These are phyloP conservation scores for Drosophila busckii DNA, from an alignment of 1,140 invertebrate species.

Conservation along the genomic window DNA sequence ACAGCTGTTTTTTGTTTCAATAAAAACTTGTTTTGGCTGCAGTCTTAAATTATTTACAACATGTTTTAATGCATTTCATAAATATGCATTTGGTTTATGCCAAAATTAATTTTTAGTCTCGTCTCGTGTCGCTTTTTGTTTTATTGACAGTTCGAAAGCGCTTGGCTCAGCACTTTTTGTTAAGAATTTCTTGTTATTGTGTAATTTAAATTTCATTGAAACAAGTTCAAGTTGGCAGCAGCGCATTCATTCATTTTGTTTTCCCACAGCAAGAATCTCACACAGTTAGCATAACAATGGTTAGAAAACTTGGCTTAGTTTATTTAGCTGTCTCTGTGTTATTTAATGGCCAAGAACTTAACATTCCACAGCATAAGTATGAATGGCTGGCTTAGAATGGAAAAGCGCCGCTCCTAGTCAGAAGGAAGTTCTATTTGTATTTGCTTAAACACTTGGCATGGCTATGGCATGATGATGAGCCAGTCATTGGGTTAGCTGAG, in stretches of 20 bases:
- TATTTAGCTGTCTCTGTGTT: too few relatives aligned
- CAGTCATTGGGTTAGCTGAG: conserved; percentile 38
- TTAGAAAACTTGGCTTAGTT: too few relatives aligned
- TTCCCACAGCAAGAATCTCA: too few relatives aligned
- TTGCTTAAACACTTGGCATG: conserved; percentile 42
- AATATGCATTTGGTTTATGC: conserved; percentile 34
- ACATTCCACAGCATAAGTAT: too few relatives aligned
- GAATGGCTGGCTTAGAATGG: conserved; percentile 29
- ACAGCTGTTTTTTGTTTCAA: conserved; percentile 44
- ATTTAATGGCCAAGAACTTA: too few relatives aligned
- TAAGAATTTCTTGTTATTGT: conserved; percentile 34
- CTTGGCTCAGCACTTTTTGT: conserved; percentile 25
- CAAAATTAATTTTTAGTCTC: conserved; percentile 5
- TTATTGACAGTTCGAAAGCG: conserved; percentile 23
- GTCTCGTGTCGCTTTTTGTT: conserved; percentile 2
- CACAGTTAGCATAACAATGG: too few relatives aligned
- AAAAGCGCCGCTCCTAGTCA: background rate
- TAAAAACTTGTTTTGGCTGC: conserved; percentile 45
- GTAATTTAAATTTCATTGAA: conserved; percentile 32
- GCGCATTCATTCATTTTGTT: background rate
- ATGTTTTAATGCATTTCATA: conserved; percentile 37
- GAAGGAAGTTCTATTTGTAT: conserved; percentile 39
- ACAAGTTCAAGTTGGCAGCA: conserved; percentile 6
- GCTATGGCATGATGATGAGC: background rate
- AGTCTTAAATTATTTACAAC: too few relatives aligned